These are phyloP conservation scores for Sipha flava DNA, from an alignment of 1,140 invertebrate species.

Conservation along the genomic window DNA sequence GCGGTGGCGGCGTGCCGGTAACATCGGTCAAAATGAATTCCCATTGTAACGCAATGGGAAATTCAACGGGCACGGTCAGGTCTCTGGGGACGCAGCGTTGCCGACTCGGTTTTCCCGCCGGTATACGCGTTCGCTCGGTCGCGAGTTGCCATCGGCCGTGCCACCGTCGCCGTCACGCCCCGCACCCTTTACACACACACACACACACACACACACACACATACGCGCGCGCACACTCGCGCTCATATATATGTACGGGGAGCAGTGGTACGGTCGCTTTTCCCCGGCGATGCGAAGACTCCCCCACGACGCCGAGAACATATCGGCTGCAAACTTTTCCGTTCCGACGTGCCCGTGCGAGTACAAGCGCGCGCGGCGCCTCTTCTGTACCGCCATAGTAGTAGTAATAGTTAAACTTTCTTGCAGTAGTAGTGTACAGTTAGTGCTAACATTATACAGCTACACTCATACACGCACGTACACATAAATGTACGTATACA, in stretches of 20 bases:
- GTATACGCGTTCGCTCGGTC: not conserved
- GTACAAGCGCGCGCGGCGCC: not conserved
- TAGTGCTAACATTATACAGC: not conserved
- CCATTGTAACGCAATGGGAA: constrained; percentile 28
- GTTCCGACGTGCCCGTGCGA: not conserved
- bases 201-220: too few relatives aligned
- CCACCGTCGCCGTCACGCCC: not conserved
- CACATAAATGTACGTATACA: too few relatives aligned
- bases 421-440: not conserved
- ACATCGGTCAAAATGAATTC: constrained; percentile 27
- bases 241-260: too few relatives aligned
- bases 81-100: constrained; percentile 25
- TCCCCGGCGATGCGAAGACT: not conserved
- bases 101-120: constrained; percentile 29
- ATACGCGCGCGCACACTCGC: too few relatives aligned
- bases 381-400: not conserved
- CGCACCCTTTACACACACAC: not conserved
- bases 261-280: not conserved
- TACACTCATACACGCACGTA: not conserved
- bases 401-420: not conserved
- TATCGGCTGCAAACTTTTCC: constrained; percentile 25
- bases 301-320: too few relatives aligned
- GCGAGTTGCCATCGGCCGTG: not conserved
- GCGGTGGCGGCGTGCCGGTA: not conserved
- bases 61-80: constrained; percentile 29